Percentiles rank a stretch among this genome's conserved stretches.
phyloP scores from a whole-genome alignment of 2,888 invertebrate genomes.

The Rhamphomyia laevipes region DNA sequence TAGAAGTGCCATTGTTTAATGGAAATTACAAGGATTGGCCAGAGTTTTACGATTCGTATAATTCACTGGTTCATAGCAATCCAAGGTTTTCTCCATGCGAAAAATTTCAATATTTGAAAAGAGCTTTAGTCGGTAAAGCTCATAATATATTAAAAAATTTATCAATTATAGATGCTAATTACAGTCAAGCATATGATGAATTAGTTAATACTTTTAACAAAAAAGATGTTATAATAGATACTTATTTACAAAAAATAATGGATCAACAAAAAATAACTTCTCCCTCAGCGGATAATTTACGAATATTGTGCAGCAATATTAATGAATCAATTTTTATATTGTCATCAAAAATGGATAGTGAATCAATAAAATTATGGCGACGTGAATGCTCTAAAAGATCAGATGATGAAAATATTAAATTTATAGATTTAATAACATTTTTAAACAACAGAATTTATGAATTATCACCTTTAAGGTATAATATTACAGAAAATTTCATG shows the following conservation, averaged over 20 bases:
- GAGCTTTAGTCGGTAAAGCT: constrained; percentile 4
- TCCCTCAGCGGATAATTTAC: background rate
- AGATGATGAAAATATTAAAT: background rate
- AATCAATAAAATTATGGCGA: constrained; percentile 5
- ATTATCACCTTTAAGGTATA: background rate
- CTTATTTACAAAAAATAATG: constrained; percentile 7
- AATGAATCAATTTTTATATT: background rate
- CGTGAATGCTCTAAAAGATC: background rate
- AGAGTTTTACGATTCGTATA: background rate
- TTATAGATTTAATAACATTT: background rate
- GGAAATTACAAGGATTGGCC: background rate
- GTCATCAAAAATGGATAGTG: constrained; percentile 4
- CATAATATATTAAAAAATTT: constrained; percentile 1
- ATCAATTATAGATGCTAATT: constrained; percentile 5
- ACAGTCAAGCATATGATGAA: background rate
- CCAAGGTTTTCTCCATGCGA: background rate
- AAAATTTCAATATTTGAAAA: constrained; percentile 3
- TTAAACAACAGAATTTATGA: background rate
- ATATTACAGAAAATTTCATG: background rate
- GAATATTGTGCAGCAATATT: background rate
- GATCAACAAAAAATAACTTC: constrained; percentile 1
- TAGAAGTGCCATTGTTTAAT: background rate
- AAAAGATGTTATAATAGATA: constrained; percentile 3
- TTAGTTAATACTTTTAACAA: constrained; percentile 2
- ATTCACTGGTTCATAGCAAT: background rate